Evolutionary conservation across 1,140 invertebrate genomes (phyloP), one percentile per base, ranked within the genome.

Genomic region (Akabosia matsudoensis): DNA sequence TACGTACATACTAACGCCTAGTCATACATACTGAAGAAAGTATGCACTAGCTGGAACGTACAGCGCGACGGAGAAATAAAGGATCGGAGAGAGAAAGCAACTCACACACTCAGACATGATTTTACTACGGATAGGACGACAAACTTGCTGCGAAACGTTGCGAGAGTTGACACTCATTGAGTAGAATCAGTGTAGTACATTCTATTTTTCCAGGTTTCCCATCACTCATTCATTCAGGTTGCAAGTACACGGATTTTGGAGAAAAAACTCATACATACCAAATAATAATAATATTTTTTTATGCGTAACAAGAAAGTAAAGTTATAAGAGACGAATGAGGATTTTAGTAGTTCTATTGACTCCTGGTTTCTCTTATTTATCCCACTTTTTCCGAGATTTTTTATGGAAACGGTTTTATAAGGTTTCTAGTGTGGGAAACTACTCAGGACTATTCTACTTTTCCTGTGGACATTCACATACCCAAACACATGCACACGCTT

Each of bases 151-250:
- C 18, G 37, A 10, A 18, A 10, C 7, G 37, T 61, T 7, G 7
- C 24, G 54, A 10, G 54, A 61, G 54, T 61, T 61, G 54, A 61
- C 54, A 61, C 54, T 61, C 54, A 61, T 61, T 61, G 54, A 61
- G 54, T 13, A 61, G 54, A 22, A 61, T 24, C 54, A 16, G 7
- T 61, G 24, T 61, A 61, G 14, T 24, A 61, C 54, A 61, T 61
- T n/a, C 54, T 61, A 13, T 61, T 61, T 61, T 61, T 61, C 37
- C 37, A 10, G 54, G 54, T 61, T 7, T 4, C 54, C 54, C 54
- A 61, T 61, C 54, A 61, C 13, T 61, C 54, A 61, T 61, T 61
- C 54, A 61, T 61, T 61, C 54, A 61, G 24, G 54, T 22, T 61
- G 54, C 54, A 61, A 61, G 54, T 4, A 61, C 13, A 61, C 13